These are phyloP conservation scores for Etia nguti DNA, from an alignment of 2,113 vertebrate genomes.

Conservation along the genomic window DNA sequence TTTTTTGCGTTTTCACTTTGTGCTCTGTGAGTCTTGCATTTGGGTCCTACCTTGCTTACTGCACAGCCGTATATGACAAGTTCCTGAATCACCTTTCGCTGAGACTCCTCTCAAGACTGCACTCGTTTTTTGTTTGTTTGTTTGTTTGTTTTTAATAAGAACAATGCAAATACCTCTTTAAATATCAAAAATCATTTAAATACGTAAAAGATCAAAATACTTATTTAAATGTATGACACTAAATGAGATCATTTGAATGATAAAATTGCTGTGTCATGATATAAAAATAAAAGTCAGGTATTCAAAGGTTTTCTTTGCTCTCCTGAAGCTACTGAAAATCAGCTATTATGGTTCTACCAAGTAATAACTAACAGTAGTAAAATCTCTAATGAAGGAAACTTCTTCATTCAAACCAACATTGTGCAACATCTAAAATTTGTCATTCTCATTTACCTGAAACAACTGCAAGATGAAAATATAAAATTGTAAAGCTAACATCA, in stretches of 20 bases:
- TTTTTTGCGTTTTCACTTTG: background rate
- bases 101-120: background rate
- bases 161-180: background rate
- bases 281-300: background rate
- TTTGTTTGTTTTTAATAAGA: background rate
- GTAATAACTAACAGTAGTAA: background rate
- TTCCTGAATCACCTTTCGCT: background rate
- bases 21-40: no score
- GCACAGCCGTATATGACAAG: no score
- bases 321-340: background rate
- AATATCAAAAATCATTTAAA: background rate
- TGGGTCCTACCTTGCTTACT: no score
- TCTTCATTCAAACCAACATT: background rate
- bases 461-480: background rate
- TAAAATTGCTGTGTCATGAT: background rate
- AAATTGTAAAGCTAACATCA: background rate
- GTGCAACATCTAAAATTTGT: background rate
- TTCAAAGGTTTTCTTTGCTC: background rate
- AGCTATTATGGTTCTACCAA: background rate
- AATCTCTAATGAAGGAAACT: background rate
- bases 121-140: background rate
- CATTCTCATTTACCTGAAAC: background rate
- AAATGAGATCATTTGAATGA: background rate
- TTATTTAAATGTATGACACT: background rate
- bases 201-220: background rate